Evolutionary conservation across 37 sponge, comb jelly and placozoan species (phyloP), one percentile per base, ranked within the genome.

Genomic region (Spongilla lacustris): DNA sequence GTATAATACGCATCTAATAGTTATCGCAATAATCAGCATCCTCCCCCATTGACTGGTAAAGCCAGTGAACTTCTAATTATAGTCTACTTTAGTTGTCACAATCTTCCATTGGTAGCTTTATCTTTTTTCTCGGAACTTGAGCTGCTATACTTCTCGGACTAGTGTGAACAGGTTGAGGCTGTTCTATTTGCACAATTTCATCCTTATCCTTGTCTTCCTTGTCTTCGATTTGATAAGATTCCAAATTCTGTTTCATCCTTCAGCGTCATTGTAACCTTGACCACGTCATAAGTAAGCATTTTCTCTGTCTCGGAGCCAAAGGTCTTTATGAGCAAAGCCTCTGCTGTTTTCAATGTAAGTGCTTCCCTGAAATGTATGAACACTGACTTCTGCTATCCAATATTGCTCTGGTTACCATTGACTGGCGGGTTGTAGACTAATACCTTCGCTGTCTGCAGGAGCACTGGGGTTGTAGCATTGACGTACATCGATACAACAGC

Each of bases 371-470:
- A 13, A 58, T 58, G 11, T 58, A 58, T 58, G 58, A 58, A 58
- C 58, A 17, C 58, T 58, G 58, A 58, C 58, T 58, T 34, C 34
- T 41, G 23, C 34, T n/a, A 38, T 38, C 36, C n/a, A 25, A 41
- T 29, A 75, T 38, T 38, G 58, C 58, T 58, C 58, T 66, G 49
- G 58, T 58, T 58, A 58, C 58, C 58, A 58, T n/a, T 58, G 58
- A 58, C 58, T 58, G 58, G 58, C 58, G 80, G 80, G 66, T 80
- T 49, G 32, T 49, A 66, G 24, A 80, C 78, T 36, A 38, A 33
- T 27, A 36, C 78, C 27, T 11, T 33, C 0, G 78, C 78, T 37
- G 78, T 77, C 38, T 77, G 78, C 36, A 77, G 38, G 29, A 77
- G 38, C 23, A 77, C 78, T 37, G 78, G 10, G 29, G 29, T 33